Evolutionary conservation across 2,888 invertebrate genomes (phyloP).

Genomic region (Synanthedon tipuliformis): DNA sequence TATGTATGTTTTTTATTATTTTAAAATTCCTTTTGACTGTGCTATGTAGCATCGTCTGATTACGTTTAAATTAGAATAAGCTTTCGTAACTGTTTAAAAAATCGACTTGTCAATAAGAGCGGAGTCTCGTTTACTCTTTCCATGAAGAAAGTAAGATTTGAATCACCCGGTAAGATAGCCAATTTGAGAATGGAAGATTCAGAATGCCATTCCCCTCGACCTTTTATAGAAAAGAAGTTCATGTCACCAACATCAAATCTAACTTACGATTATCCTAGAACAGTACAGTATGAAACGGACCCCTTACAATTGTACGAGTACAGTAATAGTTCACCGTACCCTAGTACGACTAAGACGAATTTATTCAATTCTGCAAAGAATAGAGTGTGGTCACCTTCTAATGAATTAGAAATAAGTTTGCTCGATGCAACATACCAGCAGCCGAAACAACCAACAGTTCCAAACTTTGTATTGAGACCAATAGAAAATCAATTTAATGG

Average conservation of each 20-base stretch:
- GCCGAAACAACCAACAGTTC: conserved; percentile 16
- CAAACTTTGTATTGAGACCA: conserved; percentile 6
- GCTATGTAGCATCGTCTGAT: no score
- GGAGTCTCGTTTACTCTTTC: conserved; percentile 29
- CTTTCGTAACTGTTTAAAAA: no score
- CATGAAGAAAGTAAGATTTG: conserved; percentile 63
- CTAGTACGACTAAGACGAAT: conserved; percentile 32
- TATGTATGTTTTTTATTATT: no score
- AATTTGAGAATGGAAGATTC: conserved; percentile 31
- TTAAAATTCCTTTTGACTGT: no score
- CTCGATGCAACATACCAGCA: conserved; percentile 34
- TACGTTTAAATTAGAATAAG: not conserved
- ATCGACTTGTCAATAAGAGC: no score
- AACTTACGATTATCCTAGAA: conserved; percentile 16
- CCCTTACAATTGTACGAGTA: conserved; percentile 41
- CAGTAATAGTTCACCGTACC: conserved; percentile 47
- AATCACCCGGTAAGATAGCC: conserved; percentile 25
- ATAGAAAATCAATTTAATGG: not conserved
- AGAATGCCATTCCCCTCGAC: conserved; percentile 58
- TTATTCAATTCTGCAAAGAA: conserved; percentile 16
- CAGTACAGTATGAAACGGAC: conserved; percentile 34
- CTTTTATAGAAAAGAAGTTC: conserved; percentile 24
- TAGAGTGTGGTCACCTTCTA: conserved; percentile 16
- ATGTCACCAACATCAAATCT: conserved; percentile 16
- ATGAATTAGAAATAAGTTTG: conserved; percentile 51